phyloP scores from a whole-genome alignment of 2,797 vertebrate genomes.

The Rhabdophis nuchalis region DNA sequence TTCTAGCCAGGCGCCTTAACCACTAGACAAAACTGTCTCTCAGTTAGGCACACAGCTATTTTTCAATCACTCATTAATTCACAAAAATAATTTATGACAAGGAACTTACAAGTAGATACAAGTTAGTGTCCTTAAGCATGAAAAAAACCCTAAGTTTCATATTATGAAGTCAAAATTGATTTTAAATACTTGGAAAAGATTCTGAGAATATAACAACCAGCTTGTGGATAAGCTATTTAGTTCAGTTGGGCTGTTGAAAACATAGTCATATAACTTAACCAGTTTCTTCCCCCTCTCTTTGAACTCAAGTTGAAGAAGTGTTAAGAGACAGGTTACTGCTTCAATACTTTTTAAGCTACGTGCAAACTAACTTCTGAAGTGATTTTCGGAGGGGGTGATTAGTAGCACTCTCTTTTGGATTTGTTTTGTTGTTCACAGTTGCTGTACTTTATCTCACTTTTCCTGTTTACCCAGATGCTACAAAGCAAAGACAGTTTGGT shows the following conservation, averaged over 20 bases:
- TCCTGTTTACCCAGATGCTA: neutral
- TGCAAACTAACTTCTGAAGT: neutral
- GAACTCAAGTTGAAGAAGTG: neutral
- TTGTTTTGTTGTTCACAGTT: neutral
- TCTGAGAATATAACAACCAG: neutral
- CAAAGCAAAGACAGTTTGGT: neutral
- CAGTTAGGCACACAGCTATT: neutral
- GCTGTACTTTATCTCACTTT: neutral
- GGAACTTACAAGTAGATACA: neutral
- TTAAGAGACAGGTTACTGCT: neutral
- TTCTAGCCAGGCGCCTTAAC: neutral
- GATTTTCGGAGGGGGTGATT: neutral
- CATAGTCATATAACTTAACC: neutral
- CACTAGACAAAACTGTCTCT: neutral
- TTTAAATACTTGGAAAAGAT: neutral
- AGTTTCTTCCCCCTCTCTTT: neutral
- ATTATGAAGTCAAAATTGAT: neutral
- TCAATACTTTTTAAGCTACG: neutral
- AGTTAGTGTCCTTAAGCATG: neutral
- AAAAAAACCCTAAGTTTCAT: neutral
- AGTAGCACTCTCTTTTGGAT: neutral
- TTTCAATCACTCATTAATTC: neutral
- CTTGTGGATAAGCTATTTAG: neutral
- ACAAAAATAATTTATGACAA: neutral
- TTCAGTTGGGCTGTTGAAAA: neutral